Evolutionary conservation across 2,888 invertebrate genomes (phyloP).

Genomic region (Oscheius sp.): DNA sequence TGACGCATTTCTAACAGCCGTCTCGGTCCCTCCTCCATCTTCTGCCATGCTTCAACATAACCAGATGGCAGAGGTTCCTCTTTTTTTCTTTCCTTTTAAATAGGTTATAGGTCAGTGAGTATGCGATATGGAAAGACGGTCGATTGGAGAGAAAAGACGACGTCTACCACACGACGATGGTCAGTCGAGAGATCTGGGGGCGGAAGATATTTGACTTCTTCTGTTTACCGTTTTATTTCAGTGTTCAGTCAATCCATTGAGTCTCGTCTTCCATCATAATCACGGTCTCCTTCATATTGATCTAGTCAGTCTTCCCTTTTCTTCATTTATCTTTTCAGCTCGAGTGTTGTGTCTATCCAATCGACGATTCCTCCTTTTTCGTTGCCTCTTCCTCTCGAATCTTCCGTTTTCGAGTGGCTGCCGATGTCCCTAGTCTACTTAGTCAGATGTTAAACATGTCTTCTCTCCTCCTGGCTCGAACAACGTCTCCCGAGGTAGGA

Average conservation of each 20-base stretch:
- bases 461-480: constrained; percentile 48
- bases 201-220: background rate
- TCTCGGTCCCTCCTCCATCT: background rate
- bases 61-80: constrained; percentile 31
- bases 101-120: constrained; percentile 9
- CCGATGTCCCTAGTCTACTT: constrained; percentile 1
- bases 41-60: constrained; percentile 33
- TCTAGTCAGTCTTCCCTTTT: constrained; percentile 34
- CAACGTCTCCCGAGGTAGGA: constrained; percentile 42
- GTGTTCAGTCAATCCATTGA: constrained; percentile 54
- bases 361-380: constrained; percentile 8
- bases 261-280: constrained; percentile 53
- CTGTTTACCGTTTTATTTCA: constrained; percentile 29
- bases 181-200: background rate
- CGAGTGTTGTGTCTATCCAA: constrained; percentile 9
- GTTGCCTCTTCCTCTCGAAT: constrained; percentile 14
- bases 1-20: constrained; percentile 33
- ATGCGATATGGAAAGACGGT: constrained; percentile 10
- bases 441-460: constrained; percentile 44
- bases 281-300: constrained; percentile 49
- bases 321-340: background rate
- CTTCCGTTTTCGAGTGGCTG: constrained; percentile 16
- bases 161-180: constrained; percentile 18
- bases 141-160: background rate
- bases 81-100: background rate